These are phyloP conservation scores for Dicroscelio sp. DNA, from an alignment of 2,888 invertebrate species.

Conservation along the genomic window DNA sequence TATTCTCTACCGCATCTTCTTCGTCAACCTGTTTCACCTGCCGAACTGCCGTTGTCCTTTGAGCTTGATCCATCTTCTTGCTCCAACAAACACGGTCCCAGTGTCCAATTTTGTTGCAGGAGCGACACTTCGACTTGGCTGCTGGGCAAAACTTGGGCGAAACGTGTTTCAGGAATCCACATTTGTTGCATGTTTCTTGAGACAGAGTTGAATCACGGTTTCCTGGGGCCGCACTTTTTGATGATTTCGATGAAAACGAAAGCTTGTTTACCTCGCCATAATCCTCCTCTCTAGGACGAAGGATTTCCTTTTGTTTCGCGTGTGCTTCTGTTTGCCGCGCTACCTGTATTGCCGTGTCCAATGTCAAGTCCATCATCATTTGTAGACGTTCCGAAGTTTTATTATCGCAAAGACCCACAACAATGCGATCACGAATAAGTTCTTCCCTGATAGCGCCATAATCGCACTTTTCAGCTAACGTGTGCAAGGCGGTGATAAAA, in stretches of 20 bases:
- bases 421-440: conserved; percentile 86
- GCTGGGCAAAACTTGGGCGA: conserved; percentile 76
- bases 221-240: neutral
- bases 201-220: neutral
- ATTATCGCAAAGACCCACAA: conserved; percentile 75
- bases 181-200: conserved; percentile 18
- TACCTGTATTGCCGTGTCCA: conserved; percentile 71
- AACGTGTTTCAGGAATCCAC: conserved; percentile 48
- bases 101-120: neutral
- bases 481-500: conserved; percentile 83
- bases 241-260: neutral
- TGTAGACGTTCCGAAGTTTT: conserved; percentile 18
- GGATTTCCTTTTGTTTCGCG: no score
- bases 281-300: neutral
- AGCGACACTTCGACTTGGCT: conserved; percentile 69
- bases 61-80: no score
- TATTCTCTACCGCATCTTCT: neutral
- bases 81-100: neutral
- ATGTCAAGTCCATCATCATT: neutral
- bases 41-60: no score
- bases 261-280: neutral
- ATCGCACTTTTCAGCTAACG: conserved; percentile 81
- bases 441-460: conserved; percentile 67
- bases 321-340: no score
- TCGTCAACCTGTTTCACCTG: conserved; percentile 59